These are phyloP conservation scores for Indicator maculatus DNA, from an alignment of 2,113 vertebrate genomes.

Conservation along the genomic window DNA sequence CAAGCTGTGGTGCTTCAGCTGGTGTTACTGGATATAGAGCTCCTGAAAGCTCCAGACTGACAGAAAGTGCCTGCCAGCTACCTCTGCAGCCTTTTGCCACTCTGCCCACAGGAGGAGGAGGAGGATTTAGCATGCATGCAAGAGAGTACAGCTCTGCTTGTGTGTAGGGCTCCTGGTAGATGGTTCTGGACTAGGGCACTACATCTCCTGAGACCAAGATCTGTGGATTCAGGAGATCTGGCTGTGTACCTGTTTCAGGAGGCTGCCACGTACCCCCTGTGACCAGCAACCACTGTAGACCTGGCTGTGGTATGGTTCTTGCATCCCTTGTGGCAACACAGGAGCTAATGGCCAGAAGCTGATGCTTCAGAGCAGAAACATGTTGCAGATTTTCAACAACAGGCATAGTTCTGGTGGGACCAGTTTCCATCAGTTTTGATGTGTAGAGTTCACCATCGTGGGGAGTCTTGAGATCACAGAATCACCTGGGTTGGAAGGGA, in stretches of 20 bases:
- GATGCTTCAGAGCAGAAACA: neutral
- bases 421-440: neutral
- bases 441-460: rapidly evolving
- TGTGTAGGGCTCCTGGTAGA: neutral
- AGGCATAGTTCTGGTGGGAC: neutral
- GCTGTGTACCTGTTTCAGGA: neutral
- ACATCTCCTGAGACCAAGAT: neutral
- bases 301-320: neutral
- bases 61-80: neutral
- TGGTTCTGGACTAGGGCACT: neutral
- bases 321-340: neutral
- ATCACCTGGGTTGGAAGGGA: no score
- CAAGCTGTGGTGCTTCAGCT: neutral
- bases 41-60: neutral
- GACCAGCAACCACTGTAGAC: neutral
- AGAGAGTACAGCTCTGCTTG: neutral
- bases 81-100: neutral
- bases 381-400: neutral
- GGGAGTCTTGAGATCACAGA: neutral
- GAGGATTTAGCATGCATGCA: neutral
- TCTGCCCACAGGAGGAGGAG: neutral
- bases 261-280: neutral
- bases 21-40: neutral
- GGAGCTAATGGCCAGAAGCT: neutral
- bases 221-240: neutral